Evolutionary conservation across 92 coral and sea anemone species (phyloP).

Genomic region (Siderastrea radians): DNA sequence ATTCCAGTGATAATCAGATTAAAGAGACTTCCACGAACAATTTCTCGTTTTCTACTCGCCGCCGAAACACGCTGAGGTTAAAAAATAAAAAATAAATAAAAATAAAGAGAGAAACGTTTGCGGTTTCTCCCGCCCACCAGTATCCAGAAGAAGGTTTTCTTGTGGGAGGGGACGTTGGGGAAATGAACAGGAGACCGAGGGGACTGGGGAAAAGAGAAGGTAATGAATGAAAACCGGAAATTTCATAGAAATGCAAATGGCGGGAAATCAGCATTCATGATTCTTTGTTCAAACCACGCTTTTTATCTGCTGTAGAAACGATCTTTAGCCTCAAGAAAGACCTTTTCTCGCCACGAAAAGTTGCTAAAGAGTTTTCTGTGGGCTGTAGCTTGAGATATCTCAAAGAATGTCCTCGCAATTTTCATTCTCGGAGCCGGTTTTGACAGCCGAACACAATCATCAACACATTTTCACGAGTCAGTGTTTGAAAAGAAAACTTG

Average conservation of each 20-base stretch:
- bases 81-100: too few relatives aligned
- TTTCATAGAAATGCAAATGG: constrained; percentile 21
- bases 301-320: neutral
- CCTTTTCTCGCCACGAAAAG: neutral
- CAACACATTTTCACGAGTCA: neutral
- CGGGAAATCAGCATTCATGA: constrained; percentile 40
- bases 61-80: too few relatives aligned
- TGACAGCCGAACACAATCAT: neutral
- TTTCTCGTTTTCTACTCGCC: too few relatives aligned
- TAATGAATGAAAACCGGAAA: neutral
- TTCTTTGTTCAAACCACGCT: constrained; percentile 16
- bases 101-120: neutral
- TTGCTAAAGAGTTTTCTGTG: neutral
- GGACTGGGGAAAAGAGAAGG: constrained; percentile 1
- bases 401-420: constrained; percentile 4
- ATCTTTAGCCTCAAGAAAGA: neutral
- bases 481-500: constrained; percentile 49
- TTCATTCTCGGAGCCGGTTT: constrained; percentile 7
- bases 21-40: too few relatives aligned
- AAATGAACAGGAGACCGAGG: neutral
- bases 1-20: too few relatives aligned
- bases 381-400: neutral
- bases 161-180: neutral
- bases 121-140: neutral
- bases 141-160: neutral